These are phyloP conservation scores for Tyto alba DNA, from an alignment of 2,113 vertebrate genomes.

Conservation along the genomic window DNA sequence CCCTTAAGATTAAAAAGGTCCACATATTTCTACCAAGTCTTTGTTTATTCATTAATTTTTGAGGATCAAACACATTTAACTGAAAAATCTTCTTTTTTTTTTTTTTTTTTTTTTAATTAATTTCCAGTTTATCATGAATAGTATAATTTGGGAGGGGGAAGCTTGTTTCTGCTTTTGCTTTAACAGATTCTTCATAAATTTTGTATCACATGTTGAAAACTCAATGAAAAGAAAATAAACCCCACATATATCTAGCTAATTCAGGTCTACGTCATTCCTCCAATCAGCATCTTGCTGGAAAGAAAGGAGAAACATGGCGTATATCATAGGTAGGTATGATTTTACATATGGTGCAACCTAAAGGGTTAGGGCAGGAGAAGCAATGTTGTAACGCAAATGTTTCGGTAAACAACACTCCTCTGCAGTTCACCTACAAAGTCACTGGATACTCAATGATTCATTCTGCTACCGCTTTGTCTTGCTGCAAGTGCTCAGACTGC, in stretches of 20 bases:
- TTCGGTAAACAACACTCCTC: constrained; percentile 67
- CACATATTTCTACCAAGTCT: not conserved
- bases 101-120: not conserved
- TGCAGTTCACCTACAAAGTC: not conserved
- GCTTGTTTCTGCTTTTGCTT: constrained; percentile 60
- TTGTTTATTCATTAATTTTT: not conserved
- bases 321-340: constrained; percentile 70
- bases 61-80: not conserved
- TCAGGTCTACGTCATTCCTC: constrained; percentile 68
- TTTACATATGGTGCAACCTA: constrained; percentile 46
- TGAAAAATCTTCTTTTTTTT: not conserved
- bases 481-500: constrained; percentile 49
- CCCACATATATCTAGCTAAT: constrained; percentile 65
- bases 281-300: constrained; percentile 72
- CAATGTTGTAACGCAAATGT: not conserved
- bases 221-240: constrained; percentile 52
- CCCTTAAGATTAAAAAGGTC: not conserved
- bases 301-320: constrained; percentile 72
- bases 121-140: not conserved
- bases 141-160: constrained; percentile 31
- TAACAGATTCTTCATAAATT: constrained; percentile 51
- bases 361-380: constrained; percentile 21
- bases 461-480: constrained; percentile 57
- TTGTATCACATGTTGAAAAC: constrained; percentile 47
- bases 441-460: not conserved